These are phyloP conservation scores for Moxostoma hubbsi DNA, from an alignment of 2,797 vertebrate species.

Conservation along the genomic window DNA sequence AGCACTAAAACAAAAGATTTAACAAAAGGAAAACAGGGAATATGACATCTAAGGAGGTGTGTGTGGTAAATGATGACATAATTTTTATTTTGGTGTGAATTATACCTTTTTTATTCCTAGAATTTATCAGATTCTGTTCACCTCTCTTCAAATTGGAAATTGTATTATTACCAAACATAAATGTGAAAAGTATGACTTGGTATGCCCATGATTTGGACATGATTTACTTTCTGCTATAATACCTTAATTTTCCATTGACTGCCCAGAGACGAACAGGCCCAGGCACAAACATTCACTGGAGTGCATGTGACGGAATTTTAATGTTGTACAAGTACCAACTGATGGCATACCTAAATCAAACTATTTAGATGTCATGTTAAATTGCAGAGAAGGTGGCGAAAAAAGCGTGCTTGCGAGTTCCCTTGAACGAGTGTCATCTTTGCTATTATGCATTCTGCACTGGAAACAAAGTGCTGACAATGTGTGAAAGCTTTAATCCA, in stretches of 20 bases:
- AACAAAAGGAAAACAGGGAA: too few species aligned
- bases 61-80: too few species aligned
- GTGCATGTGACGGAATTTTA: slow-evolving; percentile 23
- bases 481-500: slow-evolving; percentile 76
- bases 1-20: too few species aligned
- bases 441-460: slow-evolving; percentile 71
- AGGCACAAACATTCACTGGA: slow-evolving; percentile 6
- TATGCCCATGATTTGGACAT: not conserved
- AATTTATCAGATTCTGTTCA: too few species aligned
- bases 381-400: slow-evolving; percentile 55
- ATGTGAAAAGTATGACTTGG: not conserved
- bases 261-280: not conserved
- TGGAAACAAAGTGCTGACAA: slow-evolving; percentile 67
- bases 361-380: slow-evolving; percentile 59
- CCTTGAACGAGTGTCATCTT: slow-evolving; percentile 67
- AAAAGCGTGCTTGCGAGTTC: slow-evolving; percentile 57
- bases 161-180: too few species aligned
- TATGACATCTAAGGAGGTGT: too few species aligned
- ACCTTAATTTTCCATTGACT: slow-evolving; percentile 16
- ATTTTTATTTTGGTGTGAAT: too few species aligned
- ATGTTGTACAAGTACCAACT: slow-evolving; percentile 54
- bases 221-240: slow-evolving; percentile 1
- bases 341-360: slow-evolving; percentile 57
- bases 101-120: too few species aligned
- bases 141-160: too few species aligned